phyloP scores from a whole-genome alignment of 1,140 invertebrate species.

The Pinna nobilis region DNA sequence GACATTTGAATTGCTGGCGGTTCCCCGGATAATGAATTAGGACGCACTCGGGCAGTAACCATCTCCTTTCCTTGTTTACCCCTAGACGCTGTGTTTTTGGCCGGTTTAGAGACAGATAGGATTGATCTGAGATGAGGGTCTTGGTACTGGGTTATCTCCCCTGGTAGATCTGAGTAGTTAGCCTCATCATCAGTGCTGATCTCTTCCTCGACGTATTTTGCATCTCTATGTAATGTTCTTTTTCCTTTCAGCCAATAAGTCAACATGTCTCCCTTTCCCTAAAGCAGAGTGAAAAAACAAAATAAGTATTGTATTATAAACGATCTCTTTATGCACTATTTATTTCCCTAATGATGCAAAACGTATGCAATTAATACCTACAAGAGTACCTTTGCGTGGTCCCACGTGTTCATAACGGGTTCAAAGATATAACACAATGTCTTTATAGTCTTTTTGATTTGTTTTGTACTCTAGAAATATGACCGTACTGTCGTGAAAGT shows the following conservation, averaged over 20 bases:
- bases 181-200: neutral
- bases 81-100: conserved; percentile 5
- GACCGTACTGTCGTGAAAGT: too few relatives aligned
- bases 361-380: neutral
- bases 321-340: neutral
- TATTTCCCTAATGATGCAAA: neutral
- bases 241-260: conserved; percentile 22
- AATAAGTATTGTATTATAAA: neutral
- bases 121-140: neutral
- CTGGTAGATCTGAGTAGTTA: neutral
- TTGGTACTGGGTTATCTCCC: conserved; percentile 12
- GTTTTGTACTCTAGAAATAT: too few relatives aligned
- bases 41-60: conserved; percentile 3
- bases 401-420: neutral
- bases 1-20: too few relatives aligned
- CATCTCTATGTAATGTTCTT: neutral
- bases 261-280: conserved; percentile 36
- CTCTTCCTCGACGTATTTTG: neutral
- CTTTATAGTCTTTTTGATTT: too few relatives aligned
- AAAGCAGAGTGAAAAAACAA: neutral
- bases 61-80: neutral
- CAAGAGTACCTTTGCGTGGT: neutral
- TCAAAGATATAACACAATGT: neutral
- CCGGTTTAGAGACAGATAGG: neutral
- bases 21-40: too few relatives aligned